Conservation (phyloP, 1,140 invertebrate genomes). For the Chionoecetes opilio region DNA sequence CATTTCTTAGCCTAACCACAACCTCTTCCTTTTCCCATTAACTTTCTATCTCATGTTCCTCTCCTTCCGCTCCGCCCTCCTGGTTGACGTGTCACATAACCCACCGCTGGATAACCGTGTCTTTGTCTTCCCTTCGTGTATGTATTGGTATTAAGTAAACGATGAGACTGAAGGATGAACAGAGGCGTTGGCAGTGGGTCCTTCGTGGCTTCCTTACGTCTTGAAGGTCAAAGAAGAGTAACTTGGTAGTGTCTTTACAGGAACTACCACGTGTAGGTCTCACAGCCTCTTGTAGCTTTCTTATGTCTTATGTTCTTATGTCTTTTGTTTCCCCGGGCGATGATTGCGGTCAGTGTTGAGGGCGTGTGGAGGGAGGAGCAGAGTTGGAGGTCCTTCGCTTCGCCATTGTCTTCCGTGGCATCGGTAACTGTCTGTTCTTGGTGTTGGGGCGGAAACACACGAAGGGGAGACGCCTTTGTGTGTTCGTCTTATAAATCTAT, state of each 20-base stretch:
- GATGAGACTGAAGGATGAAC: neutral
- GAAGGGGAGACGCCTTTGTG: neutral
- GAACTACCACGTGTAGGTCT: no score
- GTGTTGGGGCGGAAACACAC: neutral
- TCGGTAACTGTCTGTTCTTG: neutral
- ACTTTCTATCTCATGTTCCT: neutral
- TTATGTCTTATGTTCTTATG: no score
- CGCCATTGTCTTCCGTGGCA: neutral
- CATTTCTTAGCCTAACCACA: conserved; percentile 20
- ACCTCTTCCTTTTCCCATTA: neutral
- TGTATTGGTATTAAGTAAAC: neutral
- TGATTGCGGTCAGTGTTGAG: neutral
- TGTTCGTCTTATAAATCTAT: neutral
- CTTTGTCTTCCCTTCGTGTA: neutral
- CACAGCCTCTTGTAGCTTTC: no score
- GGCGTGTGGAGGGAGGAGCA: neutral
- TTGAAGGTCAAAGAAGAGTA: neutral
- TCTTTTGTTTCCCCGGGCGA: neutral
- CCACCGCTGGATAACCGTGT: neutral
- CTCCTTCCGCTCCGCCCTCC: neutral
- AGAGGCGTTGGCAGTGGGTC: neutral
- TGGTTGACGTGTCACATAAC: no score
- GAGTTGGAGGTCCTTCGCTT: neutral
- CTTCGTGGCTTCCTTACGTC: neutral
- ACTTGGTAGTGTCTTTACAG: no score